phyloP scores from a whole-genome alignment of 2,113 vertebrate genomes.

The Calidris pygmaea region DNA sequence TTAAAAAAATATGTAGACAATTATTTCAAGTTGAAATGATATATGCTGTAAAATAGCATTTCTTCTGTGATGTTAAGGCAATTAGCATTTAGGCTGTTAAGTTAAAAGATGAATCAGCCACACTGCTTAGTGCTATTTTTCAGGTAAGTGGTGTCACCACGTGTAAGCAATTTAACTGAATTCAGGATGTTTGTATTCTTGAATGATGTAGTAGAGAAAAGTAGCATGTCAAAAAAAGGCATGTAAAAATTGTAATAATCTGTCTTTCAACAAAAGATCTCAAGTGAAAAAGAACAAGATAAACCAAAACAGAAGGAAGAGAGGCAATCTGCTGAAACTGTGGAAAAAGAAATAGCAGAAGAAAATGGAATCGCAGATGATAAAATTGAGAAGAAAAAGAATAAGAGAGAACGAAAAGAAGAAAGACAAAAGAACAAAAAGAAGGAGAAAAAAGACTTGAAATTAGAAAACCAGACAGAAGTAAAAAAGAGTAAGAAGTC shows the following conservation, averaged over 20 bases:
- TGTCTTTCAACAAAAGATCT: constrained; percentile 41
- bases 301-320: background rate
- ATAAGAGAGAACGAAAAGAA: constrained; percentile 84
- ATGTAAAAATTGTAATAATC: background rate
- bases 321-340: background rate
- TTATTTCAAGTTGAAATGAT: background rate
- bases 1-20: background rate
- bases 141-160: background rate
- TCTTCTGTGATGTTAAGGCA: background rate
- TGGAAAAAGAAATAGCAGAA: background rate
- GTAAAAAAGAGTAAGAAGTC: constrained; percentile 69
- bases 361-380: background rate
- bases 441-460: constrained; percentile 75
- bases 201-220: background rate
- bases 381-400: constrained; percentile 76
- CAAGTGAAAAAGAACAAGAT: constrained; percentile 12
- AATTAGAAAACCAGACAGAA: constrained; percentile 34
- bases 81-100: background rate
- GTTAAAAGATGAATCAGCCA: background rate
- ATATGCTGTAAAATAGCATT: background rate
- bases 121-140: background rate
- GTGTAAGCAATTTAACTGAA: background rate
- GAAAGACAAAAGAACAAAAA: constrained; percentile 82
- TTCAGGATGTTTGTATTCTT: background rate
- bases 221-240: background rate